Percentiles rank a stretch among this genome's conserved stretches.
phyloP scores from a whole-genome alignment of 2,113 vertebrate species.

The Pogona vitticeps region DNA sequence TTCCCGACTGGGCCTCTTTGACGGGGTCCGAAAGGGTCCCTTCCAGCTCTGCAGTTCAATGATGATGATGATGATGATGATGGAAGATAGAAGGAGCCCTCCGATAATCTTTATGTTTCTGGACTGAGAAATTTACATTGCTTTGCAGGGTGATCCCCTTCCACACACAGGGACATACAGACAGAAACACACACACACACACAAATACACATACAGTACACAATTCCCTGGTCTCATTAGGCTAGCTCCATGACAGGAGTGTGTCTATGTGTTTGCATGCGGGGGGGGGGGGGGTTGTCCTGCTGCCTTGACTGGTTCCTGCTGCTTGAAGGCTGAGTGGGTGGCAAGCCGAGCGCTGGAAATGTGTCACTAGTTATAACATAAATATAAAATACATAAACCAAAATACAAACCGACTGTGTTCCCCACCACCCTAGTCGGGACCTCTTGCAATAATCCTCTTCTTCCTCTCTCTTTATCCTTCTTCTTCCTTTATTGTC shows the following conservation, averaged over 20 bases:
- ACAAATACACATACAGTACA: background rate
- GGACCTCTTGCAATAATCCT: no score
- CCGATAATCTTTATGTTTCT: background rate
- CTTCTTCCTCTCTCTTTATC: background rate
- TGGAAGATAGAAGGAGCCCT: background rate
- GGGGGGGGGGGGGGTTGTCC: background rate
- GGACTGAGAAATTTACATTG: background rate
- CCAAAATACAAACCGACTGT: no score
- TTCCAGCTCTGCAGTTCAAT: no score
- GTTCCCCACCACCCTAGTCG: no score
- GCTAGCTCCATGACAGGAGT: background rate
- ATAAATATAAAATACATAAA: no score
- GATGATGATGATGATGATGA: no score
- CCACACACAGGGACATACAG: no score
- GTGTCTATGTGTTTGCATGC: no score
- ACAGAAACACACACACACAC: background rate
- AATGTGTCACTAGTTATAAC: conserved; percentile 48
- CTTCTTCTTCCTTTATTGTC: background rate
- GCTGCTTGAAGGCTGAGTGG: conserved; percentile 11
- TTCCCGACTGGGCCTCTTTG: no score
- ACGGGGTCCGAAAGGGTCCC: no score
- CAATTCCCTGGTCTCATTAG: background rate
- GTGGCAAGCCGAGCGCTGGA: background rate
- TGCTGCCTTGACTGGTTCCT: conserved; percentile 20
- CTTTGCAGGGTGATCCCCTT: conserved; percentile 33